Evolutionary conservation across 2,888 invertebrate species (phyloP).

Genomic region (Rhagonycha fulva): DNA sequence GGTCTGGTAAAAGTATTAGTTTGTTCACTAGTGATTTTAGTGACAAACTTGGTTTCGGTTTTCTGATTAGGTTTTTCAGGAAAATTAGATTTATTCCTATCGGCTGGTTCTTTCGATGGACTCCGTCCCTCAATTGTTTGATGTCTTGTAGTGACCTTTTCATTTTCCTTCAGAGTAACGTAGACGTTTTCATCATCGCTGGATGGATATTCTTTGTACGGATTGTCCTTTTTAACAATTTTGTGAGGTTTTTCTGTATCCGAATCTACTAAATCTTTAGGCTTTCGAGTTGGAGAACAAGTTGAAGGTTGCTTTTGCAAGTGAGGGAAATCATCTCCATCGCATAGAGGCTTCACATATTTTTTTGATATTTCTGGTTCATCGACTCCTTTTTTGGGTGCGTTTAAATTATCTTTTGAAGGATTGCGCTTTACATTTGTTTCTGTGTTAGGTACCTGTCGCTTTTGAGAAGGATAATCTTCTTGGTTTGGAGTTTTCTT

Average conservation of each 20-base stretch:
- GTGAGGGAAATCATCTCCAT: constrained; percentile 8
- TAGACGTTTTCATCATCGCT: not conserved
- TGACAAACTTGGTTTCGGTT: not conserved
- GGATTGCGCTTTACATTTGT: not conserved
- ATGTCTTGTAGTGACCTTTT: not conserved
- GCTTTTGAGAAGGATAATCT: constrained; percentile 38
- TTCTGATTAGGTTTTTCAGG: not conserved
- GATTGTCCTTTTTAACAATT: constrained; percentile 43
- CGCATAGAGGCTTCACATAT: constrained; percentile 5
- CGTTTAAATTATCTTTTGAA: not conserved
- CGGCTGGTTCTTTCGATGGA: not conserved
- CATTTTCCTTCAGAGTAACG: not conserved
- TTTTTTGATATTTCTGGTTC: constrained; percentile 6
- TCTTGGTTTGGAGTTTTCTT: constrained; percentile 26
- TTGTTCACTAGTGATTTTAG: not conserved
- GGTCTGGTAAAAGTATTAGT: not conserved
- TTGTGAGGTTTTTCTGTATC: constrained; percentile 23
- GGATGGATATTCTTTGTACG: constrained; percentile 20
- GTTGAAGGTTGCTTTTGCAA: not conserved
- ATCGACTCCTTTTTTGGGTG: not conserved
- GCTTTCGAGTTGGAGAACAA: not conserved
- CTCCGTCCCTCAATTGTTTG: not conserved
- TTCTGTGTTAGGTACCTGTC: constrained; percentile 13
- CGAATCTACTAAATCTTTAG: not conserved
- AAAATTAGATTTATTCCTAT: not conserved